These are phyloP conservation scores for Lordiphosa clarofinis DNA, from an alignment of 1,140 invertebrate species.

Conservation along the genomic window DNA sequence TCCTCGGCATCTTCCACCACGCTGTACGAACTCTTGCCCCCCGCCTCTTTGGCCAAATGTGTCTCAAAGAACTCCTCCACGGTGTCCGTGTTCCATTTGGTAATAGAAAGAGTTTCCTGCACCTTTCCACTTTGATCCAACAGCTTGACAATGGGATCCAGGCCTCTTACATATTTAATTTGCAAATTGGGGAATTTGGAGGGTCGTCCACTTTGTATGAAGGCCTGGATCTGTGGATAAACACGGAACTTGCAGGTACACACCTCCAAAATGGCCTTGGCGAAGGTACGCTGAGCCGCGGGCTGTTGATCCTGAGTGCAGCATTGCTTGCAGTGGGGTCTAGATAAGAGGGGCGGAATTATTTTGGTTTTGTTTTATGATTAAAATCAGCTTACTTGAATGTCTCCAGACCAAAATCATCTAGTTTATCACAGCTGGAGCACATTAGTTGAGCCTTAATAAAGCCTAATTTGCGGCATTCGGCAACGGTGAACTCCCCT, in stretches of 20 bases:
- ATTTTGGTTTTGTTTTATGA: not conserved
- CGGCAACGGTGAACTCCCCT: constrained; percentile 75
- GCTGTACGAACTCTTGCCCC: constrained; percentile 60
- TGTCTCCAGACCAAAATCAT: constrained; percentile 87
- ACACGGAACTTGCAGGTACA: constrained; percentile 97
- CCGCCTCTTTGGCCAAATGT: constrained; percentile 83
- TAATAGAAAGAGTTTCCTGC: constrained; percentile 93
- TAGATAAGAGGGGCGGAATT: constrained; percentile 54
- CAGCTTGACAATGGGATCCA: constrained; percentile 95
- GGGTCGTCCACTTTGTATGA: constrained; percentile 93
- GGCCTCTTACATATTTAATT: constrained; percentile 93
- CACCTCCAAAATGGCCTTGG: constrained; percentile 93
- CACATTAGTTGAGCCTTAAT: constrained; percentile 92
- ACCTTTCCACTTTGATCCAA: constrained; percentile 90
- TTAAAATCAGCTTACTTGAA: constrained; percentile 81
- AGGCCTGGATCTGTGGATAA: constrained; percentile 97
- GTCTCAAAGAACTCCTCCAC: constrained; percentile 96
- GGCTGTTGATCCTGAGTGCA: constrained; percentile 85
- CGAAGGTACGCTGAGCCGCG: constrained; percentile 85
- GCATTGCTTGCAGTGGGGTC: constrained; percentile 88
- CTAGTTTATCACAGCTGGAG: constrained; percentile 92
- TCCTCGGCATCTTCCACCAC: constrained; percentile 64
- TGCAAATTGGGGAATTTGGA: constrained; percentile 92
- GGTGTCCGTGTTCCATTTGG: constrained; percentile 98
- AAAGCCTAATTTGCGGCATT: constrained; percentile 92